Evolutionary conservation across 2,888 invertebrate species (phyloP), one percentile per base, ranked within the genome.

Genomic region (Alsophila aescularia): DNA sequence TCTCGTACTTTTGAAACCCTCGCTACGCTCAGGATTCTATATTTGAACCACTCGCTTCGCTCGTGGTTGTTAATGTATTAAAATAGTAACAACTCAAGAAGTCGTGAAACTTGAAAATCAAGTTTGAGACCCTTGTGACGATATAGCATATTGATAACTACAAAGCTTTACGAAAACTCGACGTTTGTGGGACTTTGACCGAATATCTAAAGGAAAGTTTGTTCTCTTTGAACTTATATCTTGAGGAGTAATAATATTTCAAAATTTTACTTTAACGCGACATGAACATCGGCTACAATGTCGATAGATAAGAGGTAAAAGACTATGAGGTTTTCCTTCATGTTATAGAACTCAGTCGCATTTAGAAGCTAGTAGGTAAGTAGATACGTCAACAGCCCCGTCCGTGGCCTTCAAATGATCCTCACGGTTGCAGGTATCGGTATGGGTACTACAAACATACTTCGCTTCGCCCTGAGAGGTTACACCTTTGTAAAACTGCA

Each of bases 1-100:
- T n/a, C n/a, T n/a, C n/a, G n/a, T n/a, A n/a, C n/a, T n/a, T n/a
- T n/a, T n/a, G n/a, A n/a, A n/a, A n/a, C n/a, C n/a, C n/a, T n/a
- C n/a, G n/a, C n/a, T n/a, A n/a, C n/a, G n/a, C n/a, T n/a, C n/a
- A n/a, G n/a, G n/a, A n/a, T n/a, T n/a, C n/a, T n/a, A n/a, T n/a
- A n/a, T n/a, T n/a, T n/a, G n/a, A n/a, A n/a, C n/a, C n/a, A n/a
- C n/a, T n/a, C n/a, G n/a, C n/a, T n/a, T n/a, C n/a, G n/a, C n/a
- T n/a, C n/a, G n/a, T n/a, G n/a, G n/a, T n/a, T n/a, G n/a, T n/a
- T n/a, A n/a, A n/a, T n/a, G n/a, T 47, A 37, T 48, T 34, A 31
- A 53, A 36, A 24, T 37, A 21, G 52, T 41, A 52, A 18, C 34
- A 52, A 52, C 40, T 52, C 45, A 12, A 27, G 18, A 18, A 18